A percentile compares a stretch with the other conserved stretches of the same genome.
Evolutionary conservation across 1,140 invertebrate species (phyloP).

Genomic region (Epicauta chinensis): DNA sequence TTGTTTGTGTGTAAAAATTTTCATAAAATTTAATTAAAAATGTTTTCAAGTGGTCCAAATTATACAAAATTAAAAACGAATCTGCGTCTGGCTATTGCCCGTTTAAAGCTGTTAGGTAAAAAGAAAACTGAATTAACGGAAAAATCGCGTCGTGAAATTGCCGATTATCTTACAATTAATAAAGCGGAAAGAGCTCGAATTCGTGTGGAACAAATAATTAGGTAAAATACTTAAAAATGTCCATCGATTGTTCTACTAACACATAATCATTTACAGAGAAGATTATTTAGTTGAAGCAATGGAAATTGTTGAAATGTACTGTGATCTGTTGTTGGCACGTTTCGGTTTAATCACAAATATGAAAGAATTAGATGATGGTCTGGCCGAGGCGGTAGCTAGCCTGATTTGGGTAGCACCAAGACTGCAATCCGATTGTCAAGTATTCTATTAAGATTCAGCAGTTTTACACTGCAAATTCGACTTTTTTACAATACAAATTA

Average conservation of each 20-base stretch:
- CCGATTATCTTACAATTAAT: slow-evolving; percentile 84
- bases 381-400: slow-evolving; percentile 93
- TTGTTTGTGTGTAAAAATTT: too few species aligned
- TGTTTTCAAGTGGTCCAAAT: slow-evolving; percentile 84
- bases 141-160: slow-evolving; percentile 96
- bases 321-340: slow-evolving; percentile 92
- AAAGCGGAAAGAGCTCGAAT: slow-evolving; percentile 95
- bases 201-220: slow-evolving; percentile 95
- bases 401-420: slow-evolving; percentile 95
- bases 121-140: slow-evolving; percentile 96
- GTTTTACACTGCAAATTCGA: too few species aligned
- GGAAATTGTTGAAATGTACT: slow-evolving; percentile 99
- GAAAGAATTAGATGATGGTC: slow-evolving; percentile 92
- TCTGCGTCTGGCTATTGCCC: slow-evolving; percentile 82
- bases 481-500: too few species aligned
- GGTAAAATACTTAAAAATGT: too few species aligned
- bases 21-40: slow-evolving; percentile 38
- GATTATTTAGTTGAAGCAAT: slow-evolving; percentile 99
- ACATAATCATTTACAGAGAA: slow-evolving; percentile 74
- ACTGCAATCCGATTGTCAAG: slow-evolving; percentile 71
- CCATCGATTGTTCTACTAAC: too few species aligned
- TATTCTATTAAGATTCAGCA: slow-evolving; percentile 31
- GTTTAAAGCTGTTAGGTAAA: slow-evolving; percentile 93
- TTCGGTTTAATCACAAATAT: slow-evolving; percentile 97
- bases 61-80: slow-evolving; percentile 97